Conservation (phyloP, 2,888 invertebrate species). For the Autographa gamma region DNA sequence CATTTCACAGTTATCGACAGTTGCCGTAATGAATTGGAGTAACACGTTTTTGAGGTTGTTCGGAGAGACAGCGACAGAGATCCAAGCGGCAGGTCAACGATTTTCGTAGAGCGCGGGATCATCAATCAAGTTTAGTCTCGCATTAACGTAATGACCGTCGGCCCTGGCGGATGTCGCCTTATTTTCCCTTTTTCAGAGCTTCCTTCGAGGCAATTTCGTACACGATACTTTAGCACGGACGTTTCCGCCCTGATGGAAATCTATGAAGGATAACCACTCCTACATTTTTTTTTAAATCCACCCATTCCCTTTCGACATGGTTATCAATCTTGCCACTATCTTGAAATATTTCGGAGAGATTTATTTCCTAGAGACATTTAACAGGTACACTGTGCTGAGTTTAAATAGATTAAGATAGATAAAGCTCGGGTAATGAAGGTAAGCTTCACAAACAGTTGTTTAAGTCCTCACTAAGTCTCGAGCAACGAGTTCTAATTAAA, state of each 20-base stretch:
- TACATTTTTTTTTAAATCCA: conserved; percentile 60
- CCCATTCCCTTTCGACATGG: conserved; percentile 71
- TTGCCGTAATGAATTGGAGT: conserved; percentile 29
- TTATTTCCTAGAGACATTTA: conserved; percentile 65
- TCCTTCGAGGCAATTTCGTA: conserved; percentile 81
- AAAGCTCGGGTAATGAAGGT: conserved; percentile 67
- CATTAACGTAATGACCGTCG: conserved; percentile 88
- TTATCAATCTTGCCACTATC: conserved; percentile 75
- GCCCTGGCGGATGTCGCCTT: conserved; percentile 85
- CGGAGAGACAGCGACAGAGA: conserved; percentile 59
- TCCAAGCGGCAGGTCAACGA: conserved; percentile 67
- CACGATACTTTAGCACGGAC: conserved; percentile 81
- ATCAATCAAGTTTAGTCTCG: conserved; percentile 89
- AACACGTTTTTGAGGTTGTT: conserved; percentile 55
- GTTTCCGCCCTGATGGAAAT: conserved; percentile 85
- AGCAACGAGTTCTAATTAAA: conserved; percentile 65
- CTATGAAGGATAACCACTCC: conserved; percentile 79
- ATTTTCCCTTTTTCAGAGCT: conserved; percentile 82
- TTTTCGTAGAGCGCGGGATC: conserved; percentile 71
- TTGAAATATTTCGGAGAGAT: conserved; percentile 64
- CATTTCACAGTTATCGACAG: conserved; percentile 21
- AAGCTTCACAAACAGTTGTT: conserved; percentile 66
- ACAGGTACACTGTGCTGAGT: conserved; percentile 60
- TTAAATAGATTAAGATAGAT: conserved; percentile 71
- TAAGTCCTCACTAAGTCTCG: conserved; percentile 64